Conservation (phyloP, 2,113 vertebrate species). For the Vulpes vulpes region DNA sequence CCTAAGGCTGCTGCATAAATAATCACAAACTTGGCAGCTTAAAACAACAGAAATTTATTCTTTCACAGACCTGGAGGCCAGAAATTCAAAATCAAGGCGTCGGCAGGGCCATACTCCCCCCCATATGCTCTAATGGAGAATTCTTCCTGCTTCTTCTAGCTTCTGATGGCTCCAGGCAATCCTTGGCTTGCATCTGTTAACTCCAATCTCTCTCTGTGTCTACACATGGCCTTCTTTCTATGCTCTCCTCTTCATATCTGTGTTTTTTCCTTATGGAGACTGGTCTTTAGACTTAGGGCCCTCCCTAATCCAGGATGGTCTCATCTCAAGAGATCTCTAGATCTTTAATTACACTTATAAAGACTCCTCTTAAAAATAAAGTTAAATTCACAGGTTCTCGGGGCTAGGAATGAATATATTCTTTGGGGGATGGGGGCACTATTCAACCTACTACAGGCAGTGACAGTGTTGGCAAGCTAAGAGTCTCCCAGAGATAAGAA, state of each 20-base stretch:
- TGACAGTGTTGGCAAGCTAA: background rate
- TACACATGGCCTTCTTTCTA: background rate
- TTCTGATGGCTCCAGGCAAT: background rate
- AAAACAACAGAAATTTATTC: constrained; percentile 20
- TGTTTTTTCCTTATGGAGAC: background rate
- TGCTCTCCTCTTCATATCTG: background rate
- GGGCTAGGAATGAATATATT: background rate
- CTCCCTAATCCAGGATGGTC: background rate
- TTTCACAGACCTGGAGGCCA: background rate
- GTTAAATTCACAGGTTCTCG: background rate
- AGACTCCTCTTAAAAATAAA: background rate
- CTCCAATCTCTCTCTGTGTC: background rate
- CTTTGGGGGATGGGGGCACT: background rate
- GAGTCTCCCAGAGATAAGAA: background rate
- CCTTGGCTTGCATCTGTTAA: background rate
- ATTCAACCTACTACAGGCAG: background rate
- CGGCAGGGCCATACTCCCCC: background rate
- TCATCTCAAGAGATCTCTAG: background rate
- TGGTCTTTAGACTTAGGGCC: background rate
- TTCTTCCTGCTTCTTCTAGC: background rate
- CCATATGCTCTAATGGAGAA: background rate
- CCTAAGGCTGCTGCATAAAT: background rate
- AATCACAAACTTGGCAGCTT: background rate
- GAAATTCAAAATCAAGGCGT: background rate
- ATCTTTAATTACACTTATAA: background rate